These are phyloP conservation scores for Papilio demoleus DNA, from an alignment of 2,888 invertebrate species.

Conservation along the genomic window DNA sequence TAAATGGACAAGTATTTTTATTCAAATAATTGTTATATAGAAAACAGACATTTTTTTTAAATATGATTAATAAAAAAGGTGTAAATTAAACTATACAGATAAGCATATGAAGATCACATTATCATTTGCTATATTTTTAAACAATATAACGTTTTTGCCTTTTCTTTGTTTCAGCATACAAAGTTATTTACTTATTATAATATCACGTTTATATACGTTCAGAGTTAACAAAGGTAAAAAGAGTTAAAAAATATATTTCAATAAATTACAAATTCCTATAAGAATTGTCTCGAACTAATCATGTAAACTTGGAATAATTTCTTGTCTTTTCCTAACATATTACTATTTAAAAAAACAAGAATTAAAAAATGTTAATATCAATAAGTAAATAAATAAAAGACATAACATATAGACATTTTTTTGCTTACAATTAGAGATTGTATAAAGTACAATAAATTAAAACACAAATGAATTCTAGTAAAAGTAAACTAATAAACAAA, in stretches of 20 bases:
- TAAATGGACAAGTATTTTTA: background rate
- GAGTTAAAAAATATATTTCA: background rate
- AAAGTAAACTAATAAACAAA: too few species aligned
- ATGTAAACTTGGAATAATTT: too few species aligned
- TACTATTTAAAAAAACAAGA: background rate
- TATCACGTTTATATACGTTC: conserved; percentile 6
- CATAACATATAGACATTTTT: too few species aligned
- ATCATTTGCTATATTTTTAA: background rate
- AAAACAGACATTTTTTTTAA: background rate
- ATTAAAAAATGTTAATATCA: background rate
- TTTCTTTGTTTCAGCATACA: background rate
- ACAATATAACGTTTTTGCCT: background rate
- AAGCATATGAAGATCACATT: background rate
- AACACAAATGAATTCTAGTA: too few species aligned
- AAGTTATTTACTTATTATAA: conserved; percentile 2
- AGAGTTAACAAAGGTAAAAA: background rate
- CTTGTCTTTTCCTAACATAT: too few species aligned
- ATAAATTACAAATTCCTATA: background rate
- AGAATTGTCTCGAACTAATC: too few species aligned
- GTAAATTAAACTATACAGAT: too few species aligned
- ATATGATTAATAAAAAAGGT: background rate
- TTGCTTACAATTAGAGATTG: too few species aligned
- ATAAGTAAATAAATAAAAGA: too few species aligned
- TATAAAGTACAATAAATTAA: too few species aligned
- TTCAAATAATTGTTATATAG: background rate